phyloP scores from a whole-genome alignment of 2,113 vertebrate genomes.

The Nothoprocta perdicaria region DNA sequence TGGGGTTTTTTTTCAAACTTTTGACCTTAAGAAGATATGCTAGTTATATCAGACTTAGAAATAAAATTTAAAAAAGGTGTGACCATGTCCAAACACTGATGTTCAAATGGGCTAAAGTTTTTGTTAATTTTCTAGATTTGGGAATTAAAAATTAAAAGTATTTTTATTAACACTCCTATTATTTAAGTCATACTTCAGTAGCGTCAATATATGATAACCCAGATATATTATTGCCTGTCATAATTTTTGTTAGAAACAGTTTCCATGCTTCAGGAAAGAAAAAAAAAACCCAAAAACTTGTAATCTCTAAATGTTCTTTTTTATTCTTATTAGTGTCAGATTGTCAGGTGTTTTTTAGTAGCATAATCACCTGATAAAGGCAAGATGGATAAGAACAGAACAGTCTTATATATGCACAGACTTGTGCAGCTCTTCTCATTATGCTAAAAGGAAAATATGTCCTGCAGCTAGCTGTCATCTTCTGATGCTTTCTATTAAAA shows the following conservation, averaged over 20 bases:
- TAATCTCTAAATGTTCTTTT: not conserved
- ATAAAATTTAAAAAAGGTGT: not conserved
- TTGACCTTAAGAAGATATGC: not conserved
- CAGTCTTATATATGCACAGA: not conserved
- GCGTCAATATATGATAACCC: not conserved
- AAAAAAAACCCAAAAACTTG: not conserved
- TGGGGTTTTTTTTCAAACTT: not conserved
- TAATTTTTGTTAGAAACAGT: not conserved
- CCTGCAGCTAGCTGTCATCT: not conserved
- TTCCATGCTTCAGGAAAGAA: not conserved
- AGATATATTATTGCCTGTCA: not conserved
- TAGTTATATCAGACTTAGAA: not conserved
- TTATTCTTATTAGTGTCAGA: not conserved
- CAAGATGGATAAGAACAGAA: not conserved
- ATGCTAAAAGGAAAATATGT: not conserved
- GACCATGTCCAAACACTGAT: not conserved
- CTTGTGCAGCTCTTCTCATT: not conserved
- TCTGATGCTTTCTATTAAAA: not conserved
- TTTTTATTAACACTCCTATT: not conserved
- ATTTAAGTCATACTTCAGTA: not conserved
- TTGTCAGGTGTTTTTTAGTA: not conserved
- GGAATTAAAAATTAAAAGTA: not conserved
- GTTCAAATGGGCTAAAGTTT: not conserved
- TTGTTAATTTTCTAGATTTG: not conserved
- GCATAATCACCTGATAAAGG: not conserved